Evolutionary conservation across 2,113 vertebrate species (phyloP).

Genomic region (Proteles cristata): DNA sequence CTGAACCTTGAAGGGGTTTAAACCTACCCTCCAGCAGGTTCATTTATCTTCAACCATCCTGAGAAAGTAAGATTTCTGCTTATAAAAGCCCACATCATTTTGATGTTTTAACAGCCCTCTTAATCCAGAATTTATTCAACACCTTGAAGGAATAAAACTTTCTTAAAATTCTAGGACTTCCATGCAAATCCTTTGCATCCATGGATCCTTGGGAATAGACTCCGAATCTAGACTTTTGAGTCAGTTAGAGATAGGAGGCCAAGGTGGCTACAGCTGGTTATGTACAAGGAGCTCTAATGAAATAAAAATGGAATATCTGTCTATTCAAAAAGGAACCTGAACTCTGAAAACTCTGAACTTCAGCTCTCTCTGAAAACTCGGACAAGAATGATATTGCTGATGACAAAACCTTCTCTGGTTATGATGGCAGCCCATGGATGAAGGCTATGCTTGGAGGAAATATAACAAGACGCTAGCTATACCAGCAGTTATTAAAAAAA

Average conservation of each 20-base stretch:
- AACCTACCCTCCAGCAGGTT: slow-evolving; percentile 23
- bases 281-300: slow-evolving; percentile 47
- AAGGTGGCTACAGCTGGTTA: slow-evolving; percentile 35
- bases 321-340: slow-evolving; percentile 47
- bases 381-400: slow-evolving; percentile 24
- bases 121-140: slow-evolving; percentile 21
- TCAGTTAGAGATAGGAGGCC: slow-evolving; percentile 22
- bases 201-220: not conserved
- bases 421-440: slow-evolving; percentile 11
- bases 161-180: slow-evolving; percentile 15
- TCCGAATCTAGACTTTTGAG: slow-evolving; percentile 54
- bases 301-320: slow-evolving; percentile 47
- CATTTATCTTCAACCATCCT: not conserved
- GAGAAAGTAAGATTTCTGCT: slow-evolving; percentile 53
- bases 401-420: slow-evolving; percentile 18
- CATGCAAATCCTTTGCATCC: slow-evolving; percentile 37
- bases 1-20: slow-evolving; percentile 26
- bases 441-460: slow-evolving; percentile 13
- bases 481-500: slow-evolving; percentile 55
- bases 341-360: not conserved
- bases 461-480: slow-evolving; percentile 45
- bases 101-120: slow-evolving; percentile 25
- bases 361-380: not conserved
- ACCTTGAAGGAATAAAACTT: slow-evolving; percentile 37
- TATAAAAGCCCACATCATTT: slow-evolving; percentile 2